Percentiles rank a stretch among this genome's conserved stretches.
Conservation (phyloP, 2,797 vertebrate genomes). For the Zenarchopterus dispar region DNA sequence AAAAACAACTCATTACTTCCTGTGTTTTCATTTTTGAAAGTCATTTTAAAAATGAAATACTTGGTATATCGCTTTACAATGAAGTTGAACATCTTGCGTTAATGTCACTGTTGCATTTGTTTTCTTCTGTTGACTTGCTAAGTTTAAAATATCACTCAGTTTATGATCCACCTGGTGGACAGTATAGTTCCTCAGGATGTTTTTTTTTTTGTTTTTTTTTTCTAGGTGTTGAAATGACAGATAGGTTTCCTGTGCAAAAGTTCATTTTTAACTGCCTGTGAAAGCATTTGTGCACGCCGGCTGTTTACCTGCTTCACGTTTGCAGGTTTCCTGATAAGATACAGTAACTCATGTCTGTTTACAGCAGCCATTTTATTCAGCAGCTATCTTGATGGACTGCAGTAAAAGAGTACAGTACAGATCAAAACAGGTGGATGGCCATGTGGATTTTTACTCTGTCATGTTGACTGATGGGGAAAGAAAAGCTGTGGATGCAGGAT, state of each 20-base stretch:
- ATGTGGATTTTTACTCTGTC: not conserved
- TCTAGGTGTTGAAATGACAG: conserved; percentile 49
- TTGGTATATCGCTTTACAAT: not conserved
- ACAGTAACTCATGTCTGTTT: conserved; percentile 8
- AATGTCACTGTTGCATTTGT: conserved; percentile 46
- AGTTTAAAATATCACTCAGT: conserved; percentile 41
- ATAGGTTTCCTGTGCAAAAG: conserved; percentile 54
- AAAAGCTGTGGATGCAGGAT: conserved; percentile 2
- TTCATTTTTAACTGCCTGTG: conserved; percentile 51
- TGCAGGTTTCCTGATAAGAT: conserved; percentile 36
- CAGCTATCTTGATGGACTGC: conserved; percentile 3
- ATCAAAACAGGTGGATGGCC: conserved; percentile 6
- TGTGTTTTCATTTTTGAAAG: too few species aligned
- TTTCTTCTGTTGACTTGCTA: conserved; percentile 45
- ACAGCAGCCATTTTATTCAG: conserved; percentile 8
- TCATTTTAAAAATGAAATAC: too few species aligned
- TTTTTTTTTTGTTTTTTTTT: conserved; percentile 20
- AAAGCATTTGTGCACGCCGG: conserved; percentile 35
- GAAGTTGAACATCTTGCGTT: conserved; percentile 13
- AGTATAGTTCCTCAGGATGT: conserved; percentile 32
- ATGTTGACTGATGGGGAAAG: not conserved
- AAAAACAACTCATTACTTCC: conserved; percentile 1
- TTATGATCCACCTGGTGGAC: conserved; percentile 36
- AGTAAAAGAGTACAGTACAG: not conserved
- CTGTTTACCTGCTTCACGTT: conserved; percentile 31